Conservation (phyloP, 92 coral and sea anemone genomes). For the Epizoanthus illoricatus region DNA sequence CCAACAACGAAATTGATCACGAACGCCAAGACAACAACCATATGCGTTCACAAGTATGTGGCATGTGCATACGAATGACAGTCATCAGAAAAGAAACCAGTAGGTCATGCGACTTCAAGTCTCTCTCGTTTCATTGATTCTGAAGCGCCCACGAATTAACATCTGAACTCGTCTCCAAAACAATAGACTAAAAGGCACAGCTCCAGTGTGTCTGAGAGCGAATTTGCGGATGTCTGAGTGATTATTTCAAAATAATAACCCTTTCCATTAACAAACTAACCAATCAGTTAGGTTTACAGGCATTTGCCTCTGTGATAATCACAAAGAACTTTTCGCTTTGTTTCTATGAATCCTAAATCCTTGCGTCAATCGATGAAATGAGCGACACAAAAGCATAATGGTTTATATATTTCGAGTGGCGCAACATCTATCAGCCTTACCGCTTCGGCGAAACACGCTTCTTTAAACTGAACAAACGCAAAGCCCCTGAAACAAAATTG, state of each 20-base stretch:
- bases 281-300: background rate
- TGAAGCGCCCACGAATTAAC: slow-evolving; percentile 30
- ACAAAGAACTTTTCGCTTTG: slow-evolving; percentile 22
- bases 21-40: slow-evolving; percentile 18
- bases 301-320: slow-evolving; percentile 17
- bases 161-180: background rate
- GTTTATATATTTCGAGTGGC: background rate
- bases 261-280: slow-evolving; percentile 10
- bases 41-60: slow-evolving; percentile 2
- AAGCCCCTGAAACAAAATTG: slow-evolving; percentile 82
- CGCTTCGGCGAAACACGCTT: slow-evolving; percentile 72
- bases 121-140: slow-evolving; percentile 17
- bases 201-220: slow-evolving; percentile 40
- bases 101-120: slow-evolving; percentile 37
- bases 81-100: background rate
- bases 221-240: slow-evolving; percentile 38
- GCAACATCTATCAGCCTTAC: slow-evolving; percentile 37
- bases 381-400: slow-evolving; percentile 1
- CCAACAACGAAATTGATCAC: background rate
- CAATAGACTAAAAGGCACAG: slow-evolving; percentile 25
- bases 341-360: slow-evolving; percentile 2
- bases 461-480: slow-evolving; percentile 95
- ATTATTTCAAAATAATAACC: slow-evolving; percentile 42
- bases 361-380: slow-evolving; percentile 5
- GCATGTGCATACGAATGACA: background rate